Base-by-base conservation (phyloP, 2,113 vertebrate genomes). In the Chloropsis cyanopogon region DNA sequence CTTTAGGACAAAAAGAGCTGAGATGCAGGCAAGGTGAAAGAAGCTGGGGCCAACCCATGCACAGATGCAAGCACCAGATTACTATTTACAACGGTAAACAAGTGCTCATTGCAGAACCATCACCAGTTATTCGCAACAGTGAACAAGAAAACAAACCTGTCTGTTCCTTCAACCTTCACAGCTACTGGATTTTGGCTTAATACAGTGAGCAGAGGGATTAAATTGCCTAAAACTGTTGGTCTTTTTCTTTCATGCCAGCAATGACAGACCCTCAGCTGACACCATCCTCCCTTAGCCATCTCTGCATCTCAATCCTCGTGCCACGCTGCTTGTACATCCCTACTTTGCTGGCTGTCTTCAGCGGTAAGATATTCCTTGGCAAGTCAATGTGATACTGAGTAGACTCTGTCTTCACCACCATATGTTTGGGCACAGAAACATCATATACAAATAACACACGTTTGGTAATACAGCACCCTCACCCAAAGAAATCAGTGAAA, bases 21-120 rank as follows among this genome's bases (percentile, higher is more conserved):
- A 86, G 59, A 90, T 35, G 25, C n/a, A 79, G 68, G 60, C 64
- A 90, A 92, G 88, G 85, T 94, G 90, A 75, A 95, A 91, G 78
- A 90, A 82, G n/a, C 59, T 25, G 28, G 10, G 33, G 56, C 76
- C 76, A 90, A 56, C 4, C n/a, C 21, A 3, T 15, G 54, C 71
- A 85, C 63, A 83, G 88, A 94, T 64, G 68, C 49, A 84, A 92
- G 56, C 65, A 82, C 29, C 41, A 90, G 65, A 88, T 88, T 64
- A 94, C 61, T 60, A 50, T 31, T 82, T 79, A 92, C 88, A 93
- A 61, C 14, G 52, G 88, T 75, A 93, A 97, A 93, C 71, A 96
- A 86, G 82, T 1, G 56, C 69, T 86, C 61, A 79, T 7, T 75
- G 81, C 91, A 75, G 88, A 94, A 72, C 71, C 88, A 81, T 50